Evolutionary conservation across 2,113 vertebrate genomes (phyloP).

Genomic region (Atrichornis clamosus): DNA sequence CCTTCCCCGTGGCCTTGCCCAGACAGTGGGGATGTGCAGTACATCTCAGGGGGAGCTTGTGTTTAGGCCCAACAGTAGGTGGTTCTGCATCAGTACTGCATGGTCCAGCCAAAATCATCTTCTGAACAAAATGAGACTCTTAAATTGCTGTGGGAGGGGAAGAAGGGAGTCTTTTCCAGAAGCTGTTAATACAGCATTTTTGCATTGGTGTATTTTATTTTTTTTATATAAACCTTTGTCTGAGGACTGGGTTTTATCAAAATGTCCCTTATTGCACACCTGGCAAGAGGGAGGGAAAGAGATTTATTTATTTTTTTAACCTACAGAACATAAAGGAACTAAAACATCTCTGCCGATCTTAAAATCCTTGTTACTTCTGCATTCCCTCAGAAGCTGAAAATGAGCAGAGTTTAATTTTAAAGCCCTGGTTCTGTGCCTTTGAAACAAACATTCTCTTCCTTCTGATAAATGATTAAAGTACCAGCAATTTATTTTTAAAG

Average conservation of each 20-base stretch:
- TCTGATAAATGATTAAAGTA: conserved; percentile 49
- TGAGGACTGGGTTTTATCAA: neutral
- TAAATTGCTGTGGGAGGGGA: neutral
- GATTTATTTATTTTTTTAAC: neutral
- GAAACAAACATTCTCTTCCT: conserved; percentile 24
- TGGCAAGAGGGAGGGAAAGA: neutral
- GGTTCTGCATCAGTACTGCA: neutral
- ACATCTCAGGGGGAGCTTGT: neutral
- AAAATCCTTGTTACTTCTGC: conserved; percentile 16
- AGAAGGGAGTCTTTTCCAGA: neutral
- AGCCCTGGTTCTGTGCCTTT: conserved; percentile 16
- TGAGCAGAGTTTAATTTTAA: conserved; percentile 32
- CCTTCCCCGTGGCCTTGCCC: accelerated
- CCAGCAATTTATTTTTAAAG: conserved; percentile 37
- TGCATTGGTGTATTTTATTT: neutral
- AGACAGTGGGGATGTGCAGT: accelerated
- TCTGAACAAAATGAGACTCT: neutral
- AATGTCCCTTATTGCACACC: conserved; percentile 4
- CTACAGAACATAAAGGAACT: neutral
- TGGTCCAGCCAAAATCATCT: neutral
- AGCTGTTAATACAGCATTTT: neutral
- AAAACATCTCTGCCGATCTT: conserved; percentile 13
- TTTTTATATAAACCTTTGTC: neutral
- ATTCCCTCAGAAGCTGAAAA: neutral
- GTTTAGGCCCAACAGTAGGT: accelerated